Conservation (phyloP, 2,888 invertebrate species). For the Cerastis leucographa region DNA sequence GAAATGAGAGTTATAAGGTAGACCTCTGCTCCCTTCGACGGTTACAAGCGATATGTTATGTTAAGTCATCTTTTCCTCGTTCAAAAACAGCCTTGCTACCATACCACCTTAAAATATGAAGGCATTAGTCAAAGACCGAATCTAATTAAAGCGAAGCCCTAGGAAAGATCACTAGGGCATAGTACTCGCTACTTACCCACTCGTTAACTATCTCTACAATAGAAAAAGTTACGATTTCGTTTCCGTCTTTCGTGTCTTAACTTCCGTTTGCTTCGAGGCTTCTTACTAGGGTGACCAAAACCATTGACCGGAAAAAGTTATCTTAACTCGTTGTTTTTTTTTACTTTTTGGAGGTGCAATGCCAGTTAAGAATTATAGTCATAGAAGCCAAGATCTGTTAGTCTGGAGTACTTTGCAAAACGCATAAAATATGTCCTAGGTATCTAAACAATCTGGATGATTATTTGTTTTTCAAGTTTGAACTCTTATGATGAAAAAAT, state of each 20-base stretch:
- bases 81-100: not conserved
- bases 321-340: not conserved
- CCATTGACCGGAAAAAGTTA: constrained; percentile 32
- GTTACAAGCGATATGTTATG: not conserved
- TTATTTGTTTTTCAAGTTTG: not conserved
- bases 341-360: not conserved
- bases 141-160: constrained; percentile 76
- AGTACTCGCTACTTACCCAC: constrained; percentile 16
- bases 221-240: constrained; percentile 83
- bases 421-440: not conserved
- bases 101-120: constrained; percentile 4
- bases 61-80: not conserved
- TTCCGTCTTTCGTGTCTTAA: constrained; percentile 79
- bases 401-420: not conserved
- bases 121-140: constrained; percentile 57
- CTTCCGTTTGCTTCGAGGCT: constrained; percentile 79
- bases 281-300: constrained; percentile 66
- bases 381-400: not conserved
- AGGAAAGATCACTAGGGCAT: constrained; percentile 61
- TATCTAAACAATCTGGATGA: not conserved
- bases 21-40: not conserved
- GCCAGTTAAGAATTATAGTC: not conserved
- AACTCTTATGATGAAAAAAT: too few species aligned
- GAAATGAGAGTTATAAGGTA: not conserved
- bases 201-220: constrained; percentile 69